Percentiles rank a stretch among this genome's conserved stretches.
phyloP scores from a whole-genome alignment of 2,888 invertebrate species.

The Metopia argyrocephala region DNA sequence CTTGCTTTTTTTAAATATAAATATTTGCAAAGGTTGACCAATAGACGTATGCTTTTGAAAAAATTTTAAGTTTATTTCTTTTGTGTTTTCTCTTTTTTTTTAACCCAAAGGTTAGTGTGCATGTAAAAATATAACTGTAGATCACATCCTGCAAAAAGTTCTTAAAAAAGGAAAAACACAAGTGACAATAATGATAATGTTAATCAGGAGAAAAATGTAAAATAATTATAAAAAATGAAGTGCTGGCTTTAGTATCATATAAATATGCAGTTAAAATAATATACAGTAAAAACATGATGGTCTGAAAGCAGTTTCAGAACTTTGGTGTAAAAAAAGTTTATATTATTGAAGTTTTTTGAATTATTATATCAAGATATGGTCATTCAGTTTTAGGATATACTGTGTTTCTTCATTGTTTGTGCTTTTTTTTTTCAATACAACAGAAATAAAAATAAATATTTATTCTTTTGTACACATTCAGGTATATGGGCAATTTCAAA shows the following conservation, averaged over 20 bases:
- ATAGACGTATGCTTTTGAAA: not conserved
- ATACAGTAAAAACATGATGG: constrained; percentile 9
- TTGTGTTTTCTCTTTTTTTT: not conserved
- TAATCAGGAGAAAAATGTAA: constrained; percentile 34
- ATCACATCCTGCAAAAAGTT: not conserved
- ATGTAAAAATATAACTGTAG: too few relatives aligned
- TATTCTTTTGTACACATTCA: constrained; percentile 37
- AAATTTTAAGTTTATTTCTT: constrained; percentile 23
- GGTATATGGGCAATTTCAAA: too few relatives aligned
- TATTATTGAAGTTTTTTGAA: too few relatives aligned
- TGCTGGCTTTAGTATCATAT: not conserved
- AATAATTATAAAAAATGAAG: not conserved
- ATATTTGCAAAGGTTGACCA: not conserved
- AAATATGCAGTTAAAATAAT: too few relatives aligned
- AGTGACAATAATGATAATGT: constrained; percentile 52
- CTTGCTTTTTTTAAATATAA: not conserved
- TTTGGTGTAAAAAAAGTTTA: too few relatives aligned
- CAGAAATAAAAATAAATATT: constrained; percentile 43
- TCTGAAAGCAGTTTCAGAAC: too few relatives aligned
- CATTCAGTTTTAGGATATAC: not conserved
- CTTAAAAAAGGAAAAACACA: not conserved
- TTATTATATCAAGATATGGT: constrained; percentile 10
- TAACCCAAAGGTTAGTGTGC: too few relatives aligned
- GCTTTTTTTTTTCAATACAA: constrained; percentile 14
- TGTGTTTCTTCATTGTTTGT: constrained; percentile 1